These are phyloP conservation scores for Morone saxatilis DNA, from an alignment of 2,113 vertebrate species.

Conservation along the genomic window DNA sequence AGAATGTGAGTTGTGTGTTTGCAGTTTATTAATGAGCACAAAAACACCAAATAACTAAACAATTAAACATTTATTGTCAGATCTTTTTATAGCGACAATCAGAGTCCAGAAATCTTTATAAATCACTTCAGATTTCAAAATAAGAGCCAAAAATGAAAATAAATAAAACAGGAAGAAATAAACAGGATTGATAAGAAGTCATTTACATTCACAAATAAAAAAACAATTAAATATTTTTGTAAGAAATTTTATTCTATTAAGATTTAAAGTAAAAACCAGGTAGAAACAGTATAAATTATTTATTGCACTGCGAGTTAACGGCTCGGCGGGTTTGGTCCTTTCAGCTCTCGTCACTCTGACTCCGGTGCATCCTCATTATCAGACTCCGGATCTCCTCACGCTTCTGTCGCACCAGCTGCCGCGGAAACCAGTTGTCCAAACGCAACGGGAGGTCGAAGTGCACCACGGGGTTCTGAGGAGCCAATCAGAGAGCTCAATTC, in stretches of 20 bases:
- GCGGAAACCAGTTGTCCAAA: slow-evolving; percentile 93
- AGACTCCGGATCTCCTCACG: slow-evolving; percentile 91
- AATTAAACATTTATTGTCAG: too few species aligned
- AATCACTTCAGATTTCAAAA: background rate
- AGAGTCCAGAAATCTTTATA: too few species aligned
- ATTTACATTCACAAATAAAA: background rate
- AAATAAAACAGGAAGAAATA: background rate
- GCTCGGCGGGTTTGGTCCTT: slow-evolving; percentile 8
- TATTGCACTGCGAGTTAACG: slow-evolving; percentile 16
- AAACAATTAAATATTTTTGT: background rate
- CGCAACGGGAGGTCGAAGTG: slow-evolving; percentile 90
- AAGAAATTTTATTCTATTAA: background rate
- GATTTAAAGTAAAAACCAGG: background rate
- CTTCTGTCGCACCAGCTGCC: slow-evolving; percentile 90
- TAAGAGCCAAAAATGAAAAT: background rate
- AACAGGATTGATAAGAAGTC: too few species aligned
- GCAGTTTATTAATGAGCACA: background rate
- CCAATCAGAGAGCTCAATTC: slow-evolving; percentile 50
- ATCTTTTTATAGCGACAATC: too few species aligned
- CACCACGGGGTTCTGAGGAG: slow-evolving; percentile 91
- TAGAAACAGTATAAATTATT: slow-evolving; percentile 26
- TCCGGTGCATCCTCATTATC: slow-evolving; percentile 89
- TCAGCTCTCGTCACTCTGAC: slow-evolving; percentile 76
- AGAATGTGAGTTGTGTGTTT: too few species aligned
- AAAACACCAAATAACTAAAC: too few species aligned